Evolutionary conservation across 2,888 invertebrate genomes (phyloP).

Genomic region (Zaprionus lineosus): DNA sequence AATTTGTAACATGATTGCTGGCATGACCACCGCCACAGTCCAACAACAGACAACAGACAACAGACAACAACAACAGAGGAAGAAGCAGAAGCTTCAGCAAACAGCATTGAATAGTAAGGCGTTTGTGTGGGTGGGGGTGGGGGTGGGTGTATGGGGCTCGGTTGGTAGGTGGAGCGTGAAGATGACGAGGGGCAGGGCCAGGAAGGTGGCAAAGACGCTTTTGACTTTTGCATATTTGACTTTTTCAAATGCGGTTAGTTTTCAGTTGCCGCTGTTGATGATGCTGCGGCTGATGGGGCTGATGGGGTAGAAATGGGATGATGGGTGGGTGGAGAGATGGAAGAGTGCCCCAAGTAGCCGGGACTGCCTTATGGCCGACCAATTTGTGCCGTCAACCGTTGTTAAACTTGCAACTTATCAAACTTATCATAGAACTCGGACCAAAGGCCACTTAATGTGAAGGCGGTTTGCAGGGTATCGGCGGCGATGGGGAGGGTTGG

Average conservation of each 20-base stretch:
- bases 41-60: constrained; percentile 1
- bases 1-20: constrained; percentile 75
- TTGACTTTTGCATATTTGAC: constrained; percentile 79
- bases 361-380: constrained; percentile 37
- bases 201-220: constrained; percentile 46
- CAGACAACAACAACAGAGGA: constrained; percentile 43
- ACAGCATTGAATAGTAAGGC: no score
- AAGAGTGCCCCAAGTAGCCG: no score
- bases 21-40: constrained; percentile 49
- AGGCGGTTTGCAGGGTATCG: no score
- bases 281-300: constrained; percentile 4
- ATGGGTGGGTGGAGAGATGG: no score
- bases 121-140: no score
- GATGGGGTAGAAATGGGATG: no score
- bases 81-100: constrained; percentile 13
- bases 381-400: constrained; percentile 78
- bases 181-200: background rate
- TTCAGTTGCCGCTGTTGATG: constrained; percentile 15
- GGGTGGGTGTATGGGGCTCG: no score
- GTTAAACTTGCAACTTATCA: constrained; percentile 75
- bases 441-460: constrained; percentile 69
- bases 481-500: no score
- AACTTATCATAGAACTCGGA: constrained; percentile 58
- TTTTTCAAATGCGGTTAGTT: constrained; percentile 59
- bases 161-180: no score